phyloP scores from a whole-genome alignment of 2,113 vertebrate genomes.

The Donacobius atricapilla region DNA sequence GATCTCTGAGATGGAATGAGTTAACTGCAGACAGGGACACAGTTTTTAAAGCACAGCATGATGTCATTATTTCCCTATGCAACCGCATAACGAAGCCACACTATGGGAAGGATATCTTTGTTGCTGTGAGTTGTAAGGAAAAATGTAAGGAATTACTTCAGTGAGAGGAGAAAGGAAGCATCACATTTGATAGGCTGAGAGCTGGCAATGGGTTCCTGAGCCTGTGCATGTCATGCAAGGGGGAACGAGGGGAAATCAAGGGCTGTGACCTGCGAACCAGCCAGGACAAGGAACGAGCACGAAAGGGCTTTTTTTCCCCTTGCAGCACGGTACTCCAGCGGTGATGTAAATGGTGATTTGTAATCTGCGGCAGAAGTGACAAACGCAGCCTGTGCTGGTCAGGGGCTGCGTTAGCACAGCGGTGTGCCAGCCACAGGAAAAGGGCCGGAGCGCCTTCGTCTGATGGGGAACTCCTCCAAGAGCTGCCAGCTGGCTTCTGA shows the following conservation, averaged over 20 bases:
- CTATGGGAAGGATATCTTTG: background rate
- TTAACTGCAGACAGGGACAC: background rate
- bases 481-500: conserved; percentile 23
- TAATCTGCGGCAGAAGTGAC: background rate
- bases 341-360: conserved; percentile 27
- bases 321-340: background rate
- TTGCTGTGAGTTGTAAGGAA: background rate
- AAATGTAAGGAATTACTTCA: background rate
- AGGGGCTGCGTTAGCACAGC: background rate
- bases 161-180: background rate
- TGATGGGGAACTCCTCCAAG: conserved; percentile 1
- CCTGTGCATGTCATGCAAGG: background rate
- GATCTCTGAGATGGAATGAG: conserved; percentile 5
- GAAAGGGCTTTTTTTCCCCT: background rate
- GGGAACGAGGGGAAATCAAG: background rate
- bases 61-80: conserved; percentile 1
- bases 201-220: background rate
- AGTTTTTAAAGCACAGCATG: conserved; percentile 1
- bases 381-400: background rate
- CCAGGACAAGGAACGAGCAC: background rate
- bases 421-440: background rate
- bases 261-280: background rate
- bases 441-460: background rate
- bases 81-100: background rate
- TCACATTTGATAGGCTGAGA: background rate